phyloP scores from a whole-genome alignment of 2,888 invertebrate genomes.

The Pollenia amentaria region DNA sequence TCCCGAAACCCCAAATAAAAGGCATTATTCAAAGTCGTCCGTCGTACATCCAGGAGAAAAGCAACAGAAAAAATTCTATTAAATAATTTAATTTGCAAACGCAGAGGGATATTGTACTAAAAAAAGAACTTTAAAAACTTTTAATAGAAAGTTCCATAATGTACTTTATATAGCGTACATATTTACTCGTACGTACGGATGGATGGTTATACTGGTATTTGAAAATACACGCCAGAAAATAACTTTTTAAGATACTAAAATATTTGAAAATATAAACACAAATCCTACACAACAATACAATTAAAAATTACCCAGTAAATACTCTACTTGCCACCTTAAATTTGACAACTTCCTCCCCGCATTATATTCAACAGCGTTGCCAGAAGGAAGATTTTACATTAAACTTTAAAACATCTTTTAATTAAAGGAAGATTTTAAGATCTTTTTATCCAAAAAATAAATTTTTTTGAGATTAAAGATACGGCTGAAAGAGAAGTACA shows the following conservation, averaged over 20 bases:
- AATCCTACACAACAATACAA: too few relatives aligned
- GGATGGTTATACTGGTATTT: neutral
- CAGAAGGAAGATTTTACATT: too few relatives aligned
- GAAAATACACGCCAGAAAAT: conserved; percentile 3
- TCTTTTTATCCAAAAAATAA: too few relatives aligned
- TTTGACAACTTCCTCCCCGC: too few relatives aligned
- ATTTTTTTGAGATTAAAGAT: too few relatives aligned
- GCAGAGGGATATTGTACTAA: conserved; percentile 3
- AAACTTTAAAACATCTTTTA: too few relatives aligned
- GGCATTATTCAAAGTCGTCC: conserved; percentile 8
- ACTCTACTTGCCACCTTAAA: too few relatives aligned
- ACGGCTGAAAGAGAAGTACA: too few relatives aligned
- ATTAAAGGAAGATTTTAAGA: too few relatives aligned
- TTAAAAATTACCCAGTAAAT: too few relatives aligned
- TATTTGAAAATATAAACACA: neutral
- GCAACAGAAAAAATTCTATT: conserved; percentile 54
- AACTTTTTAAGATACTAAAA: neutral
- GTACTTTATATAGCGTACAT: neutral
- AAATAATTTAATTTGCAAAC: conserved; percentile 65
- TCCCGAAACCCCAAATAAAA: conserved; percentile 4
- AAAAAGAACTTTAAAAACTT: conserved; percentile 39
- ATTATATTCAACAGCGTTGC: too few relatives aligned
- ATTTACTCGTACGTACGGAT: neutral
- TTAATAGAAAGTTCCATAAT: conserved; percentile 23
- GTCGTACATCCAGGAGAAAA: neutral